Evolutionary conservation across 1,140 invertebrate species (phyloP), one percentile per base, ranked within the genome.

Genomic region (Archivesica marissinica): DNA sequence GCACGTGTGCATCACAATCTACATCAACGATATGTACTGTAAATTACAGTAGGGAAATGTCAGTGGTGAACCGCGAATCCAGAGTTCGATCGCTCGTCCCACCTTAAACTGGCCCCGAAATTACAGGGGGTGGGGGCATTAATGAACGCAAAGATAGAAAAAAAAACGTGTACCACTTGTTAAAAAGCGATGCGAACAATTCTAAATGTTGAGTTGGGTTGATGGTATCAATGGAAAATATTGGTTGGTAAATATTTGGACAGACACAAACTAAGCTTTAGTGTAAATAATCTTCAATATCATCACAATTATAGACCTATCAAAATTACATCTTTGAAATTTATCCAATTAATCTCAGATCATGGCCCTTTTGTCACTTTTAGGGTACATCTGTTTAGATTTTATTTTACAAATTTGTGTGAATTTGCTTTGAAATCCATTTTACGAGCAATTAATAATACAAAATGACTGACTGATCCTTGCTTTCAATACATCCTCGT

Each of bases 391-490:
- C 68, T 72, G 68, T 33, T 72, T 44, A 30, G 9, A 30, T 44
- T 47, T 47, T 33, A 72, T 33, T 47, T 47, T 72, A 72, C 68
- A 72, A 72, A 68, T 50, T 64, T 30, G 68, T 72, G 68, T 72
- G 41, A 47, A 50, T 33, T 30, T 47, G 13, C n/a, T 72, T 33
- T 72, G 39, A 47, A 47, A 72, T 47, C n/a, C 41, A 1, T 72
- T 72, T 72, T 44, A 72, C 44, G 68, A 72, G 25, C 41, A 47
- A 47, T 72, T 72, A 72, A 72, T 50, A 28, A 25, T 72, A 47
- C 68, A 47, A 20, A 56, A 30, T 17, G 68, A 47, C 41, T 72
- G 50, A 50, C 50, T 44, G 35, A 47, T 47, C 50, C 38, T 50
- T 20, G 13, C 30, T 64, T 64, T 35, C 7, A 35, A 64, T 64